phyloP scores from a whole-genome alignment of 2,888 invertebrate species.

The Melanostoma scalare region DNA sequence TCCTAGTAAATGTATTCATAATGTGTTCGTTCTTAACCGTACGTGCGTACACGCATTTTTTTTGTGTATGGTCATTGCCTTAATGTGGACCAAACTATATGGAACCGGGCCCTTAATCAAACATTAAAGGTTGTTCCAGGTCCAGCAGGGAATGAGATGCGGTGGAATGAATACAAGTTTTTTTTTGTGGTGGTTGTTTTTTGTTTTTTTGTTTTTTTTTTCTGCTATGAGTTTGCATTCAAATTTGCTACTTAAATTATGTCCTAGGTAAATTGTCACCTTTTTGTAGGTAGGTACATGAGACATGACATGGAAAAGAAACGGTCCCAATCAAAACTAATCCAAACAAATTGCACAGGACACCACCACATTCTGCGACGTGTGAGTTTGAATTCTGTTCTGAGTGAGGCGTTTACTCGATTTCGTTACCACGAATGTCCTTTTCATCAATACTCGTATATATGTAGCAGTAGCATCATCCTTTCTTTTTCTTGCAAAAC shows the following conservation, averaged over 20 bases:
- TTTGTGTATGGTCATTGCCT: conserved; percentile 56
- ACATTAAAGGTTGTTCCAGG: conserved; percentile 56
- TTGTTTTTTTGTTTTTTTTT: too few species aligned
- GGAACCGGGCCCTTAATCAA: conserved; percentile 68
- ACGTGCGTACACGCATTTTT: conserved; percentile 69
- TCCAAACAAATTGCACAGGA: conserved; percentile 70
- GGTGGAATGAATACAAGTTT: conserved; percentile 20
- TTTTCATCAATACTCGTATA: conserved; percentile 61
- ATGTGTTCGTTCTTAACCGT: conserved; percentile 51
- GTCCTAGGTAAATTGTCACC: conserved; percentile 72
- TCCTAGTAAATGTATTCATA: conserved; percentile 55
- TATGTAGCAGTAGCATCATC: conserved; percentile 46
- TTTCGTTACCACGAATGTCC: conserved; percentile 61
- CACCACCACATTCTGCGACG: conserved; percentile 39
- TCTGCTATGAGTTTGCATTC: conserved; percentile 63
- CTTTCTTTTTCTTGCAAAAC: conserved; percentile 47
- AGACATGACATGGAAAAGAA: conserved; percentile 56
- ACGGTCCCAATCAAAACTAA: conserved; percentile 72
- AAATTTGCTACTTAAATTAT: conserved; percentile 71
- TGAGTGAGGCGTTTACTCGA: conserved; percentile 41
- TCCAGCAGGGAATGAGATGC: conserved; percentile 50
- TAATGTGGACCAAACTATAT: conserved; percentile 34
- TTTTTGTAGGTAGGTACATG: conserved; percentile 46
- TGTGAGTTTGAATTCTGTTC: not conserved
- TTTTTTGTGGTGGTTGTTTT: conserved; percentile 8